phyloP scores from a whole-genome alignment of 2,113 vertebrate genomes.

The Chitala chitala region DNA sequence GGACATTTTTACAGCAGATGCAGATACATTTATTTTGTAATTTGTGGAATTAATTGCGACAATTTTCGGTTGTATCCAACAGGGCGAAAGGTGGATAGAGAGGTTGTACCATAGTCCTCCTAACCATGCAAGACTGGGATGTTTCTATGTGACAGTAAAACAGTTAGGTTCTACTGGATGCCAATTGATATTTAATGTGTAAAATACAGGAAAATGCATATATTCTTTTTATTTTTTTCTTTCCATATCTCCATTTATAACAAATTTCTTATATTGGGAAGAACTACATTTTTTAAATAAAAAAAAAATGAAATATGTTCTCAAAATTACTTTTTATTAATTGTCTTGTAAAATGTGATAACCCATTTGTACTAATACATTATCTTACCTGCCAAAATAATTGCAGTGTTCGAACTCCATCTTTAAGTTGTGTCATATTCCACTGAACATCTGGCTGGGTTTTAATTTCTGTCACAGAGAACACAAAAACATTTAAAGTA shows the following conservation, averaged over 20 bases:
- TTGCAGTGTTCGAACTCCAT: conserved; percentile 35
- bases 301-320: not conserved
- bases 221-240: not conserved
- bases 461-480: conserved; percentile 44
- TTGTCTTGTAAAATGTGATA: not conserved
- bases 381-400: conserved; percentile 51
- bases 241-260: no score
- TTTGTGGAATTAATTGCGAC: not conserved
- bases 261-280: no score
- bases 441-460: conserved; percentile 31
- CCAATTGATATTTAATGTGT: not conserved
- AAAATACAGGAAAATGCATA: not conserved
- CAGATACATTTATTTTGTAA: conserved; percentile 26
- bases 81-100: conserved; percentile 29
- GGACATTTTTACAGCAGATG: conserved; percentile 43
- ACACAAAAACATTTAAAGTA: conserved; percentile 15
- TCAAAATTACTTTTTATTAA: not conserved
- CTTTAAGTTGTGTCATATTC: not conserved
- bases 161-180: not conserved
- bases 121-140: conserved; percentile 22
- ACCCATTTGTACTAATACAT: not conserved
- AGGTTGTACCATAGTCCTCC: conserved; percentile 29
- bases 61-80: not conserved
- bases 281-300: not conserved
- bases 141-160: conserved; percentile 32